Conservation (phyloP, 2,888 invertebrate species). For the Caenorhabditis becei region DNA sequence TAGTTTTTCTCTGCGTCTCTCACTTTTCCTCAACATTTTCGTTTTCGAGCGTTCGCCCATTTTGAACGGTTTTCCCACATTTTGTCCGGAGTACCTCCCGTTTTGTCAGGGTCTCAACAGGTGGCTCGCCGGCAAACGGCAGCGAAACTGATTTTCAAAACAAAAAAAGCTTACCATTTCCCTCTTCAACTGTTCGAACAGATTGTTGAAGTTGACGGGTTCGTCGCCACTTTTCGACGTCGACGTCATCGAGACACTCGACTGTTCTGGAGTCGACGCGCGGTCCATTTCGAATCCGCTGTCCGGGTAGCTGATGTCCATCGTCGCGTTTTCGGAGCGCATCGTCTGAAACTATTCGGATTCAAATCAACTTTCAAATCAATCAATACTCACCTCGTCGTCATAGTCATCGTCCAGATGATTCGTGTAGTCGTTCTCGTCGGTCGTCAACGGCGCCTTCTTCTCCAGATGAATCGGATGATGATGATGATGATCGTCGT, state of each 20-base stretch:
- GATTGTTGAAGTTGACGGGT: conserved; percentile 69
- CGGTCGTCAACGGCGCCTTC: conserved; percentile 43
- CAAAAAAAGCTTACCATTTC: conserved; percentile 76
- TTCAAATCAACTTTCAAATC: background rate
- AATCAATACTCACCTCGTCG: conserved; percentile 40
- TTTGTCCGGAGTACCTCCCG: too few species aligned
- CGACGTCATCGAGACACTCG: conserved; percentile 65
- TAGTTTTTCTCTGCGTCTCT: too few species aligned
- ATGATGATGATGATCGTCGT: conserved; percentile 29
- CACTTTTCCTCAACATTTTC: too few species aligned
- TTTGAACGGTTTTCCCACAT: too few species aligned
- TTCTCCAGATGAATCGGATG: conserved; percentile 11
- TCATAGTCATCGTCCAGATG: conserved; percentile 54
- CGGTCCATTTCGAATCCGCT: conserved; percentile 70
- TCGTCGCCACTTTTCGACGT: conserved; percentile 63
- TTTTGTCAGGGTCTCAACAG: too few species aligned
- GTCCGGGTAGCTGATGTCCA: conserved; percentile 66
- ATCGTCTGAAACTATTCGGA: conserved; percentile 45
- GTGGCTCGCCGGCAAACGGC: too few species aligned
- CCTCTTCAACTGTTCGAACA: conserved; percentile 78
- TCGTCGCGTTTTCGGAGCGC: conserved; percentile 61
- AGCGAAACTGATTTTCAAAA: too few species aligned
- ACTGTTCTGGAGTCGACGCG: conserved; percentile 69
- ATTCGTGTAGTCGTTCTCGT: conserved; percentile 48
- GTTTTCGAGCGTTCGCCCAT: too few species aligned